Evolutionary conservation across 2,888 invertebrate genomes (phyloP).

Genomic region (Ectemnius continuus): DNA sequence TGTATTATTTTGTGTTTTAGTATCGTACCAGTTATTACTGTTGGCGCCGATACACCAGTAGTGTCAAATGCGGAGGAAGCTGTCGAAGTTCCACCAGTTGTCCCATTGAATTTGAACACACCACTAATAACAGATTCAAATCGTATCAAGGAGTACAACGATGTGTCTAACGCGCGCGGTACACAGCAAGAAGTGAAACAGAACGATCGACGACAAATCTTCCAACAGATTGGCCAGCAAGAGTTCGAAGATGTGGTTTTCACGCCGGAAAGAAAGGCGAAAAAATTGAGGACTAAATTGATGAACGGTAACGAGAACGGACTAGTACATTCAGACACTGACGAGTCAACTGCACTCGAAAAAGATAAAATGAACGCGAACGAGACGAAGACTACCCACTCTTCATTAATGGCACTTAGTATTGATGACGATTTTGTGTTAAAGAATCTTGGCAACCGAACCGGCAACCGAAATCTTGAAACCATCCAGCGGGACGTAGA

Average conservation of each 20-base stretch:
- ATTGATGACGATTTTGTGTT: conserved; percentile 65
- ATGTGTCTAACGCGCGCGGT: conserved; percentile 34
- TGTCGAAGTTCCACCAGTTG: conserved; percentile 84
- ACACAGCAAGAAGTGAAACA: conserved; percentile 60
- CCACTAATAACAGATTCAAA: conserved; percentile 61
- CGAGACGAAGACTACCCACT: conserved; percentile 62
- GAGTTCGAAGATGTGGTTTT: conserved; percentile 85
- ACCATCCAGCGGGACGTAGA: conserved; percentile 86
- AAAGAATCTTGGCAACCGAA: conserved; percentile 26
- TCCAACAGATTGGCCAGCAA: conserved; percentile 86
- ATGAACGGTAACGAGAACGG: conserved; percentile 45
- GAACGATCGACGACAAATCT: conserved; percentile 81
- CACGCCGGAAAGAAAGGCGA: conserved; percentile 81
- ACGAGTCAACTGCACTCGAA: conserved; percentile 18
- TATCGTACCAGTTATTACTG: conserved; percentile 61
- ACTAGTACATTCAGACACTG: conserved; percentile 28
- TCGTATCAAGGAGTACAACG: conserved; percentile 39
- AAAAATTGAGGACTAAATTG: conserved; percentile 53
- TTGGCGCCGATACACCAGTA: conserved; percentile 78
- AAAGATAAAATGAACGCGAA: conserved; percentile 51
- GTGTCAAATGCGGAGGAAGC: conserved; percentile 86
- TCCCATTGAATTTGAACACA: conserved; percentile 65
- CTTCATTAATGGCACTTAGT: conserved; percentile 65
- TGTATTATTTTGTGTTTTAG: conserved; percentile 24
- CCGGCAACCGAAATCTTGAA: conserved; percentile 73